Percentiles rank a stretch among this genome's conserved stretches.
phyloP scores from a whole-genome alignment of 2,113 vertebrate species.

The Gopherus evgoodei region DNA sequence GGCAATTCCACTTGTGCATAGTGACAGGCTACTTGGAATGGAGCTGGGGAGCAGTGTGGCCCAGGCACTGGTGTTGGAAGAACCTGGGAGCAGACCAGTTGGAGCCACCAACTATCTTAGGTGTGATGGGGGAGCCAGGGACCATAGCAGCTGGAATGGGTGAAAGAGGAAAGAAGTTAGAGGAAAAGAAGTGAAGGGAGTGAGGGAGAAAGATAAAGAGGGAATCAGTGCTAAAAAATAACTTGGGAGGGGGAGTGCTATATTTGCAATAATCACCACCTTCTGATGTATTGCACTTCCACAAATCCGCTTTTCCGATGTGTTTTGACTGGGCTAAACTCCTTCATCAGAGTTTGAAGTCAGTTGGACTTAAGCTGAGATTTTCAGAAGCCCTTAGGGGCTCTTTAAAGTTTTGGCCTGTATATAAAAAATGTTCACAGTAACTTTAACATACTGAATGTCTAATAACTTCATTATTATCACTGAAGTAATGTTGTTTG shows the following conservation, averaged over 20 bases:
- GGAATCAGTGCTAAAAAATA: not conserved
- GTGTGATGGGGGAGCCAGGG: too few species aligned
- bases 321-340: not conserved
- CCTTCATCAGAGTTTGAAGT: not conserved
- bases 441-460: not conserved
- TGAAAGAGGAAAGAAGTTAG: not conserved
- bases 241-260: not conserved
- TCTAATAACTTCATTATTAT: too few species aligned
- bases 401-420: not conserved
- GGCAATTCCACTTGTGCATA: not conserved
- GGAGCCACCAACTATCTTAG: too few species aligned
- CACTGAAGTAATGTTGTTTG: too few species aligned
- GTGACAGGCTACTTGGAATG: not conserved
- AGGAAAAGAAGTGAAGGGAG: not conserved
- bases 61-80: not conserved
- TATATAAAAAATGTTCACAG: not conserved
- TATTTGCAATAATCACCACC: not conserved
- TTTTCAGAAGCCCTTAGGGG: too few species aligned
- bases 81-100: not conserved
- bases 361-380: too few species aligned
- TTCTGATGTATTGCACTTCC: too few species aligned
- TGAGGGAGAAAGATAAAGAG: not conserved
- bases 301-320: too few species aligned
- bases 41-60: not conserved
- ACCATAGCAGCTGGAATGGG: not conserved